Evolutionary conservation across 1,140 invertebrate species (phyloP), one percentile per base, ranked within the genome.

Genomic region (Teleogryllus occipitalis): DNA sequence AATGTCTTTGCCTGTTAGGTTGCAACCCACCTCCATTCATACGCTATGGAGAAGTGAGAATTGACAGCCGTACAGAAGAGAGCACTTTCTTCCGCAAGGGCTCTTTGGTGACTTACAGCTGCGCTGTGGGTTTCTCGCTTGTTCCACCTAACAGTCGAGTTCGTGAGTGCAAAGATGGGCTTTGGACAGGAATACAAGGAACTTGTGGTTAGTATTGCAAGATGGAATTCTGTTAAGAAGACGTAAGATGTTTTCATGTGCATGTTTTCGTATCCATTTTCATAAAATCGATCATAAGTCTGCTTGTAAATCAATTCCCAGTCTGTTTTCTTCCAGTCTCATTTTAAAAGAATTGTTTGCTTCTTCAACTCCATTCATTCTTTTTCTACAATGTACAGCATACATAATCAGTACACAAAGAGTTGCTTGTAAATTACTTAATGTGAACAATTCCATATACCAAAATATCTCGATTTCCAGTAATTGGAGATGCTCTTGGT

Each of bases 111-210:
- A 84, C 80, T 10, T 86, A 86, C 81, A 72, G 79, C 10, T 86
- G 85, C 81, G 80, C 77, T 73, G 77, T 80, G 76, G 84, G 83
- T 14, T 86, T 81, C 81, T 65, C 81, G 73, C 81, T 86, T 39
- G 74, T 76, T 14, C 85, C 85, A 46, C 22, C 80, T 8, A 81
- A 82, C 65, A 85, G 84, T 78, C 81, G 83, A 76, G 82, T 83
- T 79, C 79, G 84, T 46, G 83, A 83, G 12, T 86, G 85, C 81
- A 82, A 84, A 79, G 83, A 85, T 74, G 85, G 85, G 14, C 82
- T 83, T 75, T 86, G 85, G 85, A 84, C 84, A 46, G 85, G 85
- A 14, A 74, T 80, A 8, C 80, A 81, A 77, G 85, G 82, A 18
- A 82, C 74, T 39, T 86, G 85, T 83, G 77, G 80, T 81, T 10